A percentile compares a stretch with the other conserved stretches of the same genome.
Conservation (phyloP, 2,888 invertebrate genomes). For the Pollenia amentaria region DNA sequence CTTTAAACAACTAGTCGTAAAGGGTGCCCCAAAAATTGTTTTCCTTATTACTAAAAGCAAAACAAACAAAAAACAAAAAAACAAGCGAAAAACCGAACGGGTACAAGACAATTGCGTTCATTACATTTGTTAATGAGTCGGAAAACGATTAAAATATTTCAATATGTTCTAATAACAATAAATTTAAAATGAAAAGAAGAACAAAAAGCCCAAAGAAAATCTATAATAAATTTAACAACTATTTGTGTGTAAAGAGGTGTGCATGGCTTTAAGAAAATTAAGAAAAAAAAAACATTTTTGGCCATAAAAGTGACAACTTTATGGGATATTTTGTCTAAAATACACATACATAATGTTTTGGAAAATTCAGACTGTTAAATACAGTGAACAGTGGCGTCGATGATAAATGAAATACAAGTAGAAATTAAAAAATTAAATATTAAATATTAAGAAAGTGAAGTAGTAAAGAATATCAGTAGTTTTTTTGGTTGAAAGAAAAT, state of each 20-base stretch:
- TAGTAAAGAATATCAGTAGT: too few species aligned
- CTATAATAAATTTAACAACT: slow-evolving; percentile 20
- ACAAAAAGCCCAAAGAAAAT: slow-evolving; percentile 12
- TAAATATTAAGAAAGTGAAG: too few species aligned
- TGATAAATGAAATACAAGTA: too few species aligned
- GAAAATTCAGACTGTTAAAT: background rate
- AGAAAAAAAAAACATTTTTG: slow-evolving; percentile 12
- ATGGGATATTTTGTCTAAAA: slow-evolving; percentile 56
- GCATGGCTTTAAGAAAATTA: background rate
- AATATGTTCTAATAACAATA: slow-evolving; percentile 28
- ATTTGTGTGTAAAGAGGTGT: slow-evolving; percentile 16
- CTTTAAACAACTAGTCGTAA: too few species aligned
- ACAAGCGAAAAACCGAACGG: too few species aligned
- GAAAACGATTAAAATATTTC: slow-evolving; percentile 44
- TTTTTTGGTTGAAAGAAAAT: too few species aligned
- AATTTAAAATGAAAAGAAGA: slow-evolving; percentile 19
- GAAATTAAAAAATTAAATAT: too few species aligned
- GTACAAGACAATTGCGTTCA: slow-evolving; percentile 6
- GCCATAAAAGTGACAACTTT: slow-evolving; percentile 65
- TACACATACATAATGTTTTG: background rate
- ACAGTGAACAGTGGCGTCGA: background rate
- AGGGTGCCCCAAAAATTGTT: background rate
- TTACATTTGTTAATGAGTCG: slow-evolving; percentile 21
- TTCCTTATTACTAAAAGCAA: slow-evolving; percentile 13
- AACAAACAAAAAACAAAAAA: background rate